Evolutionary conservation across 2,113 vertebrate genomes (phyloP).

Genomic region (Neogobius melanostomus): DNA sequence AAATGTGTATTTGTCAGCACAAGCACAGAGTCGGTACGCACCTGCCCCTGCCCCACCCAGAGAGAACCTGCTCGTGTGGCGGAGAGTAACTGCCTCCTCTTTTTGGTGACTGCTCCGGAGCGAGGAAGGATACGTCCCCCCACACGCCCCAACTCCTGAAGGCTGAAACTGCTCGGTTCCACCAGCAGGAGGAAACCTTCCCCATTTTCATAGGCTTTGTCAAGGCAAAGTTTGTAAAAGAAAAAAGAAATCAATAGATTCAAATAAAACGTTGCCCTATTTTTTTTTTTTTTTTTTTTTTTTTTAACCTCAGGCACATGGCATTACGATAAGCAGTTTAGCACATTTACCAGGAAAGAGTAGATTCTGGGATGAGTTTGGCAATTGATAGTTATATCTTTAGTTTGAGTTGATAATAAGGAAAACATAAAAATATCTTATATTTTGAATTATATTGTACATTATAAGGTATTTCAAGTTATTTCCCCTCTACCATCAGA

Average conservation of each 20-base stretch:
- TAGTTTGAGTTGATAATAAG: background rate
- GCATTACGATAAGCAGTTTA: background rate
- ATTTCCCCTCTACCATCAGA: too few species aligned
- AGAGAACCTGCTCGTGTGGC: background rate
- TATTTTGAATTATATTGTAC: too few species aligned
- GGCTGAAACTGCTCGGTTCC: background rate
- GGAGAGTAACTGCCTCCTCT: background rate
- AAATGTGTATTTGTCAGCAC: background rate
- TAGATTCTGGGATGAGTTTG: background rate
- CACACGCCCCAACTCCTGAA: background rate
- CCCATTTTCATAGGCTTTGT: background rate
- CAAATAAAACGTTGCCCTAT: background rate
- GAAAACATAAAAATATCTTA: too few species aligned
- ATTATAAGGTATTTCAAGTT: too few species aligned
- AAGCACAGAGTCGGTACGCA: background rate
- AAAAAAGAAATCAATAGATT: background rate
- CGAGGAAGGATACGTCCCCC: background rate
- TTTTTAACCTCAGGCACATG: background rate
- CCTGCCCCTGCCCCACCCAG: conserved; percentile 7
- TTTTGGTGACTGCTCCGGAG: background rate
- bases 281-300: background rate
- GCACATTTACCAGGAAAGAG: too few species aligned
- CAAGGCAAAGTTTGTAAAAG: background rate
- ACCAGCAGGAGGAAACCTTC: conserved; percentile 63
- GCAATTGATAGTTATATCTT: background rate